Base-by-base conservation (phyloP, 2,797 vertebrate species). In the Schizothorax lantsangensis region DNA sequence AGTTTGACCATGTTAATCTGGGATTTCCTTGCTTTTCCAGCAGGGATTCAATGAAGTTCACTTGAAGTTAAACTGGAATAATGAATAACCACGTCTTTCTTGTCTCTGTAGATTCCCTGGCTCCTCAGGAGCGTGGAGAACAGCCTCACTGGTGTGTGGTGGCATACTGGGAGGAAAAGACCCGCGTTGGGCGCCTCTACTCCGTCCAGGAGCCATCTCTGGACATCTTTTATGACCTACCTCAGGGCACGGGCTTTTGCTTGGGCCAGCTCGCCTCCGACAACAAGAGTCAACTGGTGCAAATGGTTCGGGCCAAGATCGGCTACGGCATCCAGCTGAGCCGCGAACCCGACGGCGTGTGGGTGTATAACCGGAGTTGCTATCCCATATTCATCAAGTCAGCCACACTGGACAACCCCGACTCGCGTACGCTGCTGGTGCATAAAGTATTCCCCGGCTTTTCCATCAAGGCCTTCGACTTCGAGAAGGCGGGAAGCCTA, bases 221-320 rank as follows among this genome's bases (percentile, higher is more conserved):
- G 96, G 97, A 98, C 94, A 99, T 99, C 95, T 99, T 99, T 95
- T 99, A 99, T 74, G 98, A 99, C 97, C 98, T 99, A 99, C 98
- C 98, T 99, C 98, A 99, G 95, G 98, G 98, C 96, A 99, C 98
- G 72, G 98, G 98, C 95, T 98, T 99, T 95, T 99, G 98, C 94
- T 96, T 99, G 86, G 97, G 98, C 93, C 98, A 98, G 95, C 97
- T 99, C 91, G 97, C 96, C 94, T 98, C 98, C 1, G 97, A 97
- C 94, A 99, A 98, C 96, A 98, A 97, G 94, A 98, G 97, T 94
- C 97, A 97, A 85, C 95, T 99, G 93, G 98, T 99, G 93, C 97
- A 98, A 94, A 98, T 97, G 93, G 97, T 98, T 84, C 97, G 97
- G 87, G 96, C 97, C 95, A 99, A 98, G 91, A 99, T 99, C 1